Evolutionary conservation across 2,888 invertebrate genomes (phyloP).

Genomic region (Monopis laevigella): DNA sequence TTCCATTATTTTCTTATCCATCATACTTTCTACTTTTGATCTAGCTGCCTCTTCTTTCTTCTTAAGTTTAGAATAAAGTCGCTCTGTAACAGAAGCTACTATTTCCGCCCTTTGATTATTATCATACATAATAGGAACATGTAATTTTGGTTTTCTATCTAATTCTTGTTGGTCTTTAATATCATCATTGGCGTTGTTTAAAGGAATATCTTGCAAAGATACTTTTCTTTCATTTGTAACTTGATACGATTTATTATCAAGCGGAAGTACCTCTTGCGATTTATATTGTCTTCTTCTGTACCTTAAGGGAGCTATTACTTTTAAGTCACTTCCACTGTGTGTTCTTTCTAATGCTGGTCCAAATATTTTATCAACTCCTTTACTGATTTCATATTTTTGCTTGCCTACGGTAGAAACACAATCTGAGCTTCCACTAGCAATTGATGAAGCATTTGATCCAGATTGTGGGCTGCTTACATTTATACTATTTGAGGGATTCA

Average conservation of each 20-base stretch:
- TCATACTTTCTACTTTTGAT: conserved; percentile 43
- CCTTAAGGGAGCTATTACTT: conserved; percentile 43
- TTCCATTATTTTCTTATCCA: conserved; percentile 50
- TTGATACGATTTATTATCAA: conserved; percentile 25
- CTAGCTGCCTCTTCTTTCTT: conserved; percentile 58
- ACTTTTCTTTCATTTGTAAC: neutral
- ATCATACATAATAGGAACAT: conserved; percentile 42
- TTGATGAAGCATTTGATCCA: conserved; percentile 38
- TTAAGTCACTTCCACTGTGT: conserved; percentile 49
- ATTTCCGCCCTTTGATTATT: conserved; percentile 70
- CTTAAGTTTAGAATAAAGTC: conserved; percentile 69
- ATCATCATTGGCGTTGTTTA: neutral
- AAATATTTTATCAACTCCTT: conserved; percentile 52
- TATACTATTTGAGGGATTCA: conserved; percentile 34
- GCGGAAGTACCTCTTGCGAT: conserved; percentile 52
- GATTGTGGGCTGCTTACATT: conserved; percentile 33
- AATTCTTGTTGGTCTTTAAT: conserved; percentile 5
- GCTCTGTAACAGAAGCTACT: conserved; percentile 75
- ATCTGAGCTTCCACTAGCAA: conserved; percentile 45
- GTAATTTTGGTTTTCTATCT: conserved; percentile 23
- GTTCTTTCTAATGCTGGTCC: conserved; percentile 49
- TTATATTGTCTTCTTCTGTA: conserved; percentile 50
- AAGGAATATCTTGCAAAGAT: neutral
- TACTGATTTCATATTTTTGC: conserved; percentile 34
- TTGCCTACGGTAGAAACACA: conserved; percentile 36